Base-by-base conservation (phyloP, 35 echinoderm and acorn worm species). In the Strongylocentrotus purpuratus region DNA sequence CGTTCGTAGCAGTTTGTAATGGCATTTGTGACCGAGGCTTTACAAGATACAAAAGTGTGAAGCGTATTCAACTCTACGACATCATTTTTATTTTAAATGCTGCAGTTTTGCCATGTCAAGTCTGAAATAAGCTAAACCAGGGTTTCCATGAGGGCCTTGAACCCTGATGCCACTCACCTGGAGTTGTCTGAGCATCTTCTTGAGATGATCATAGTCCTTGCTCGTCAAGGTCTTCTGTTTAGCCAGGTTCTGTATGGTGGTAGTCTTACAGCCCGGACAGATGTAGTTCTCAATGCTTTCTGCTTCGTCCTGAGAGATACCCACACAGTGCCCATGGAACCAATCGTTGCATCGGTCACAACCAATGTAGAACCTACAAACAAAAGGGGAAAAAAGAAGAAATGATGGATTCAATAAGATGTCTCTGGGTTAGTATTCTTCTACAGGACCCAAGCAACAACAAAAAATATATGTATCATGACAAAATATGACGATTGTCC, bases 341-440 rank as follows among this genome's bases (percentile, higher is more conserved):
- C 98, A 99, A 52, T 99, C 98, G 47, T 99, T 97, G 95, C 98
- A 99, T 31, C 95, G 97, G 85, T 99, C 98, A 95, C 98, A 99
- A 20, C 98, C 98, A 88, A 99, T 99, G 96, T 99, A 99, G 86
- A 99, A 99, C 94, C 98, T 99, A 71, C 14, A 33, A 91, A 47
- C 4, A 92, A 88, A 60, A 61, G 17, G 9, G 25, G 85, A 86
- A 33, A n/a, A n/a, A n/a, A n/a, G n/a, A n/a, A n/a, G n/a, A 85
- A 55, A n/a, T 0, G 65, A 18, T 22, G 22, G 65, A 78, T 78
- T 78, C 65, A 78, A 28, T n/a, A 78, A 78, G 28, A 28, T 25
- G 65, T n/a, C 65, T 78, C 0, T 5, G 25, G 28, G 65, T 78
- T 78, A 22, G 7, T 8, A 22, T 78, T 22, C 25, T 28, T n/a